Evolutionary conservation across 37 sponge, comb jelly and placozoan species (phyloP), one percentile per base, ranked within the genome.

Genomic region (Beroe ovata): DNA sequence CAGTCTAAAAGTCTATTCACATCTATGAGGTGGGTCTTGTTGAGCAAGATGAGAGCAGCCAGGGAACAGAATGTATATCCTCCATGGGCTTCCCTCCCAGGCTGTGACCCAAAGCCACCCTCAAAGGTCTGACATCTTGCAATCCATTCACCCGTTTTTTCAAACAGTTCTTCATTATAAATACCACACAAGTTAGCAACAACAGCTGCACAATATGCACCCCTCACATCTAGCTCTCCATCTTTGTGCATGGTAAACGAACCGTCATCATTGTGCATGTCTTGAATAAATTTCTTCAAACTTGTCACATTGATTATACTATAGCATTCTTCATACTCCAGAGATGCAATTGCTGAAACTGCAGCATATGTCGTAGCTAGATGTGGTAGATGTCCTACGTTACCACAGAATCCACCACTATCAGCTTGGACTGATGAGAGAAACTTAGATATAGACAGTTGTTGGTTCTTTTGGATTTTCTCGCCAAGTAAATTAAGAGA

Each of bases 291-390:
- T 29, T 18, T 22, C 38, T 1, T 36, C 28, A 71, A 41, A 29
- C 11, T 59, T 2, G 23, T 71, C 91, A 91, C 92, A 61, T 94
- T 92, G 71, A 96, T 94, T 23, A 71, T 90, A 18, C 89, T 54
- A 89, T 93, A 95, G 4, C 94, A 96, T 38, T 93, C 93, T 32
- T 91, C 89, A 23, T 93, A 91, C 11, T 95, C 96, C n/a, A 98
- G 63, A 11, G 90, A 90, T 64, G 94, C 94, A 6, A 98, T 71
- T 26, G 99, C 92, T 0, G 94, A 90, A 11, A 95, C 92, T 32
- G 99, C 95, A 20, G 96, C 95, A 93, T 98, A 98, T 3, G 99
- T 98, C 0, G 99, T 92, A 6, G 99, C 99, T 14, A 95, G 71
- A 64, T 98, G 99, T 23, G 99, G 92, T 32, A 94, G 60, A 90